Conservation (phyloP, 2,888 invertebrate species). For the Neelides folsomi region DNA sequence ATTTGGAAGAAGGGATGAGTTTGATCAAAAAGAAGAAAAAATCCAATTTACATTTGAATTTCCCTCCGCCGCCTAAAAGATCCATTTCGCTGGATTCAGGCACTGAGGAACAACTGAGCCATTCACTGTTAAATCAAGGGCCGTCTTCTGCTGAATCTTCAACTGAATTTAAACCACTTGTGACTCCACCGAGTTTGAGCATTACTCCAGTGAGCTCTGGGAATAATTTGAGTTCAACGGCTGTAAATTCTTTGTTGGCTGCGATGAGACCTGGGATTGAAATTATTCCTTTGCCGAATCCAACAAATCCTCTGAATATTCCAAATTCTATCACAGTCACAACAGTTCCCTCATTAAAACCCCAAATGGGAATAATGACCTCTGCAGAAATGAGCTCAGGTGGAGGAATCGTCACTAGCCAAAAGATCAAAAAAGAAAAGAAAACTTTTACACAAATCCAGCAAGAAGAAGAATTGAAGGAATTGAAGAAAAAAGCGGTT, state of each 20-base stretch:
- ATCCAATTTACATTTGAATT: too few relatives aligned
- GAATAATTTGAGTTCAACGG: slow-evolving; percentile 40
- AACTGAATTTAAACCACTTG: slow-evolving; percentile 33
- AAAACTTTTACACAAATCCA: not conserved
- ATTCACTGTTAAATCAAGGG: too few relatives aligned
- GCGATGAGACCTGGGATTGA: slow-evolving; percentile 61
- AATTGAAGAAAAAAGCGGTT: too few relatives aligned
- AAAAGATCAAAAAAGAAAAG: not conserved
- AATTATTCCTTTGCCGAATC: slow-evolving; percentile 62
- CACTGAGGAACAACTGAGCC: too few relatives aligned
- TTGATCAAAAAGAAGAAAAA: too few relatives aligned
- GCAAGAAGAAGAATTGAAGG: too few relatives aligned
- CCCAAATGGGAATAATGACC: not conserved
- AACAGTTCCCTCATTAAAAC: slow-evolving; percentile 46
- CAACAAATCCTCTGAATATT: slow-evolving; percentile 46
- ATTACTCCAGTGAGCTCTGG: slow-evolving; percentile 45
- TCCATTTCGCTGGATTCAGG: slow-evolving; percentile 16
- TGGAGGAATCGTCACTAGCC: not conserved
- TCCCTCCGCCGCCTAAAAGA: slow-evolving; percentile 8
- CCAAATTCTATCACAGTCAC: slow-evolving; percentile 78
- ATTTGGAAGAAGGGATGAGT: too few relatives aligned
- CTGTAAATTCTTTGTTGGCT: slow-evolving; percentile 48
- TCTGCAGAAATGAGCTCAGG: not conserved
- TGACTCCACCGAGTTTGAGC: slow-evolving; percentile 47
- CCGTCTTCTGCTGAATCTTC: too few relatives aligned